Evolutionary conservation across 2,888 invertebrate genomes (phyloP), one percentile per base, ranked within the genome.

Genomic region (Allolobophora icterica): DNA sequence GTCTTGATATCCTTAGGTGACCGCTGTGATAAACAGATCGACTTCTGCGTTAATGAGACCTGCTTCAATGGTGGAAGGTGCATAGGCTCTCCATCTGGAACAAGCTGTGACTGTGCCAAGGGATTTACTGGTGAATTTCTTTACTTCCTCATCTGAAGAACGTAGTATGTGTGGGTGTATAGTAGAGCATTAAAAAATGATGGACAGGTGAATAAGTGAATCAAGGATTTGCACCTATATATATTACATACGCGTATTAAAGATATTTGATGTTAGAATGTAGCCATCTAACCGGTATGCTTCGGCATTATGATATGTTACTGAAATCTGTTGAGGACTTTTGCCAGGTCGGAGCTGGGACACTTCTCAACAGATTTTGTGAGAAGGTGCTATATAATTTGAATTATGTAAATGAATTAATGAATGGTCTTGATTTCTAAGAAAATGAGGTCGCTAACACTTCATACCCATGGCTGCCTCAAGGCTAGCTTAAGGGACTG

Each of bases 31-130:
- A 84, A 33, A 24, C 30, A 33, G n/a, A 90, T 90, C 15, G 90
- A 90, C 90, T 38, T 90, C 38, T 90, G 90, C 21, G 42, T 35
- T 33, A 35, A 38, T 34, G n/a, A 84, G 38, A n/a, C 90, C 3
- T 90, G 90, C 90, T 84, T 35, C 21, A 90, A 90, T 42, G 90
- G 90, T 24, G 90, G 83, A n/a, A 35, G 21, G 21, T 90, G 90
- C 71, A 33, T 35, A 19, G 84, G 40, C 13, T 38, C 71, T 17
- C 19, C 71, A n/a, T 71, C 40, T 21, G 35, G n/a, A 34, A 84
- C 42, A 30, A 84, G 11, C 30, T 90, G 90, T 40, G 2, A 5
- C 35, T 90, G 90, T 38, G 24, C 84, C 13, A 84, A 84, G 33
- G 84, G 84, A 40, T 90, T 40, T 83, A 84, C 84, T 30, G 90